Base-by-base conservation (phyloP, 2,888 invertebrate genomes). In the Alsophila aescularia region DNA sequence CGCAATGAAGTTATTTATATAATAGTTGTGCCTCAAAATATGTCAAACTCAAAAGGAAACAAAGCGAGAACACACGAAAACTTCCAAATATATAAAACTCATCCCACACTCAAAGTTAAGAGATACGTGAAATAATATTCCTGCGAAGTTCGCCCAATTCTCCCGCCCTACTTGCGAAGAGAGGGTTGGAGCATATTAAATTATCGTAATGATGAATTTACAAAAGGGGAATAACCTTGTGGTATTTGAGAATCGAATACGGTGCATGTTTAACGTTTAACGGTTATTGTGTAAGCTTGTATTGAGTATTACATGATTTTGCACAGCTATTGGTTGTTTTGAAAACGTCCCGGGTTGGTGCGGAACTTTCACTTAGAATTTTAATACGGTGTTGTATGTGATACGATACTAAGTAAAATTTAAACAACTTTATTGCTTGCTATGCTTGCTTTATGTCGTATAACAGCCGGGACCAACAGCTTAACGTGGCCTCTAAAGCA, bases 141-240 rank as follows among this genome's bases (percentile, higher is more conserved):
- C 14, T 6, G 3, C 12, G 34, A 52, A 42, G 42, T 50, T 42
- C 15, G 21, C 9, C 57, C 64, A 49, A 67, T 53, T 61, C 66
- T 70, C 67, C 42, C 62, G 64, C 48, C 65, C 69, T 57, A 69
- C 63, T 67, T 72, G 50, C 43, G 49, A 56, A 54, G 45, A 18
- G 31, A 51, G 52, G 57, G 64, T 45, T 56, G 56, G 59, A 65
- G 18, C 34, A 66, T 67, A 74, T 72, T 67, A 75, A 73, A 75
- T 74, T 74, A 75, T 69, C 58, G 67, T 72, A 70, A 70, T 70
- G 68, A 73, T 72, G 67, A 75, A 75, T 75, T 72, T 66, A 72
- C 65, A 62, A 70, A 72, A 66, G 67, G 62, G 35, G 13, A 27
- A 24, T 16, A 45, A 24, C 14, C 34, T 15, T 40, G 58, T 48